These are phyloP conservation scores for Cariama cristata DNA, from an alignment of 2,113 vertebrate species.

Conservation along the genomic window DNA sequence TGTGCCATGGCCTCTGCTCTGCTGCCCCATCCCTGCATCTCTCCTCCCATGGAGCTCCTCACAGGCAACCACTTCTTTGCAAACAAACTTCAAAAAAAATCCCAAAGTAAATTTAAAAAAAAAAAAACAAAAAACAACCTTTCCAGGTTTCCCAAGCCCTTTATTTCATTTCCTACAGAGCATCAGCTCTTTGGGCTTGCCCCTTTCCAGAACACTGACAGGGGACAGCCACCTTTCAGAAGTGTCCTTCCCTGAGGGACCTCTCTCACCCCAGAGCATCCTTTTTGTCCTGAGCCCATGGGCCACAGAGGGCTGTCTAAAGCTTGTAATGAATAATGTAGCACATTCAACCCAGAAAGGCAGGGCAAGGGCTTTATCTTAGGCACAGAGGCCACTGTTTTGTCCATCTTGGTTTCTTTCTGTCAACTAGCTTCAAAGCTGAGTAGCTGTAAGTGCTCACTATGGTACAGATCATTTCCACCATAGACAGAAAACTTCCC, in stretches of 20 bases:
- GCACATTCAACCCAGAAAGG: neutral
- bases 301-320: neutral
- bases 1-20: neutral
- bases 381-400: neutral
- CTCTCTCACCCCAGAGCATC: rapidly evolving
- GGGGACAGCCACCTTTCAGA: neutral
- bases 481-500: neutral
- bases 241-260: neutral
- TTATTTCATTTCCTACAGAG: neutral
- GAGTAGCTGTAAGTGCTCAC: neutral
- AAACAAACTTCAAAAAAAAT: neutral
- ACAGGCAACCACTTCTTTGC: neutral
- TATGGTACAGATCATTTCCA: neutral
- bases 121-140: neutral
- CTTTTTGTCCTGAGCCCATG: neutral
- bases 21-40: neutral
- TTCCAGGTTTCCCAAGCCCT: neutral
- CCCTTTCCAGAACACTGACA: neutral
- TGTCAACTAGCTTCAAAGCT: neutral
- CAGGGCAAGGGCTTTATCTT: neutral
- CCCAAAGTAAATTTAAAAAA: neutral
- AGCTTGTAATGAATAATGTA: neutral
- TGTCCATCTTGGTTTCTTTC: neutral
- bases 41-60: neutral
- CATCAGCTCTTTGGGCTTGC: neutral